Conservation (phyloP, 1,140 invertebrate genomes). For the Lysiphlebus fabarum region DNA sequence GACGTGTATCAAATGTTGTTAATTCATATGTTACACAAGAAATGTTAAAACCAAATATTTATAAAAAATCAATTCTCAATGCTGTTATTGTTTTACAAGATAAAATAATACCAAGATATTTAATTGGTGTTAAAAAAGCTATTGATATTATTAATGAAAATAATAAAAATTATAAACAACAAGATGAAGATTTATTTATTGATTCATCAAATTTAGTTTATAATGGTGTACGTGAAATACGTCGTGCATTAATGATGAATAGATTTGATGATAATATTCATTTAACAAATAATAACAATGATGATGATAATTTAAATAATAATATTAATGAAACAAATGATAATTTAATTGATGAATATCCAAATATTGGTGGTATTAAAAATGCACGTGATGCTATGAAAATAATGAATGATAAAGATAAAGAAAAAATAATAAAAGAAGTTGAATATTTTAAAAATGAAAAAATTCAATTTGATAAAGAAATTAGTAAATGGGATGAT, state of each 20-base stretch:
- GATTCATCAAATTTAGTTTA: constrained; percentile 95
- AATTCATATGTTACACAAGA: constrained; percentile 66
- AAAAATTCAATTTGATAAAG: constrained; percentile 94
- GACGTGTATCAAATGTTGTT: constrained; percentile 93
- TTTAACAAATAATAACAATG: constrained; percentile 79
- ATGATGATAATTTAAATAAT: constrained; percentile 79
- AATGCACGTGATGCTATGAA: constrained; percentile 95
- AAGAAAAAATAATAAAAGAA: constrained; percentile 95
- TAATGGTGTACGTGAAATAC: constrained; percentile 93
- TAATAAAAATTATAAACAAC: constrained; percentile 55
- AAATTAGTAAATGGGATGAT: constrained; percentile 99
- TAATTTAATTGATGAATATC: constrained; percentile 91
- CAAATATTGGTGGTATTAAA: constrained; percentile 90
- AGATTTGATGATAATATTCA: constrained; percentile 83
- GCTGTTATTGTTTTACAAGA: constrained; percentile 88
- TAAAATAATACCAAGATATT: constrained; percentile 97
- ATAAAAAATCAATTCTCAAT: constrained; percentile 91
- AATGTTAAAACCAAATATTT: constrained; percentile 95
- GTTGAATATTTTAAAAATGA: constrained; percentile 89
- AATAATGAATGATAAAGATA: constrained; percentile 96
- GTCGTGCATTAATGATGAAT: constrained; percentile 95
- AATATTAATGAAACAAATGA: constrained; percentile 87
- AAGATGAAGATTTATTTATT: constrained; percentile 98
- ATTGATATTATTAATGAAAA: constrained; percentile 81
- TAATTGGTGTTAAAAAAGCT: constrained; percentile 84